Evolutionary conservation across 2,888 invertebrate genomes (phyloP).

Genomic region (Mimachlamys varia): DNA sequence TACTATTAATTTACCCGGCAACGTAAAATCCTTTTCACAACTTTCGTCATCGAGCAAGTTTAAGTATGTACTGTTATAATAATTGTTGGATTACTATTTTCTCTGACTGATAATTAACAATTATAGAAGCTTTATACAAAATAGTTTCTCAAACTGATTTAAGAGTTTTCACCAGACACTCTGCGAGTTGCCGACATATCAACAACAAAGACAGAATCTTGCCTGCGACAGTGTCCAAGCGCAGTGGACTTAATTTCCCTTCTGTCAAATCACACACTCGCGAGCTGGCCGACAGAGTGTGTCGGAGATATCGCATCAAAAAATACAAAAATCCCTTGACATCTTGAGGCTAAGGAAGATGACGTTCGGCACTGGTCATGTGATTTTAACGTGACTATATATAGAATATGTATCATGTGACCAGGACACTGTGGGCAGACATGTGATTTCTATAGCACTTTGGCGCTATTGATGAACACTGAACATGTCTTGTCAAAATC

Average conservation of each 20-base stretch:
- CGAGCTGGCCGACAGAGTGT: not conserved
- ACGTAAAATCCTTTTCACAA: not conserved
- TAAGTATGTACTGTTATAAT: not conserved
- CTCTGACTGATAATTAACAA: not conserved
- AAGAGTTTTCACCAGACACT: not conserved
- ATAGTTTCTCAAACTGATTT: not conserved
- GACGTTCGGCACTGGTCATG: not conserved
- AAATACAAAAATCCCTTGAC: not conserved
- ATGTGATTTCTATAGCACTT: not conserved
- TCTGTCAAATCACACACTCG: not conserved
- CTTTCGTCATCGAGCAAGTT: not conserved
- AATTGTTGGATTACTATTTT: not conserved
- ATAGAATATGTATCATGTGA: conserved; percentile 16
- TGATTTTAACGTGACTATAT: not conserved
- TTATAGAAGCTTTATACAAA: not conserved
- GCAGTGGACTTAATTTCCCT: not conserved
- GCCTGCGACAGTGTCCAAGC: not conserved
- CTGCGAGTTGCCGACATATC: not conserved
- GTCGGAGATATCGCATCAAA: not conserved
- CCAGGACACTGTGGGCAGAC: not conserved
- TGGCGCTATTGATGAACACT: not conserved
- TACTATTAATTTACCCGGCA: not conserved
- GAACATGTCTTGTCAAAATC: not conserved
- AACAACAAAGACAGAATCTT: not conserved
- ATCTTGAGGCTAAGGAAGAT: not conserved